These are phyloP conservation scores for Lepus oiostolus DNA, from an alignment of 2,797 vertebrate genomes.

Conservation along the genomic window DNA sequence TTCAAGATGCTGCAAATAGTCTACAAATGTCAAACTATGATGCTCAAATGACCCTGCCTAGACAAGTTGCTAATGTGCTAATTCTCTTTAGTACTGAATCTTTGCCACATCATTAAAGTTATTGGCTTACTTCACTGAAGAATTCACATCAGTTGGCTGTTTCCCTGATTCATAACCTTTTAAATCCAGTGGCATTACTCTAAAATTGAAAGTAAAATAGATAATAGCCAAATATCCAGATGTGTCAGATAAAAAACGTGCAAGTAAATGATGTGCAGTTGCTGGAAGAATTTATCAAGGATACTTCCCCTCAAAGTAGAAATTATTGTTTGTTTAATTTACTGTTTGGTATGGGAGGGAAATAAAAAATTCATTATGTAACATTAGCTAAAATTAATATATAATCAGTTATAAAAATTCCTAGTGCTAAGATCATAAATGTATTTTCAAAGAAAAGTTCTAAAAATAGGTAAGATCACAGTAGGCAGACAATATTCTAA, in stretches of 20 bases:
- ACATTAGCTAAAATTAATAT: neutral
- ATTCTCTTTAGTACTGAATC: neutral
- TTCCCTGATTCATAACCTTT: neutral
- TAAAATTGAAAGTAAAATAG: conserved; percentile 58
- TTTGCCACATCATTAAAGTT: neutral
- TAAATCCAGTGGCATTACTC: neutral
- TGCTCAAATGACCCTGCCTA: neutral
- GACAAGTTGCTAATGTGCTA: neutral
- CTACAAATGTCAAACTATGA: neutral
- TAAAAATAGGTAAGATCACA: neutral
- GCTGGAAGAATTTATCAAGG: conserved; percentile 68
- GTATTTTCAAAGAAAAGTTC: neutral
- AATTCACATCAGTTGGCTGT: neutral
- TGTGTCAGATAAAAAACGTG: conserved; percentile 49
- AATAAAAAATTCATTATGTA: neutral
- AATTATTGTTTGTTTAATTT: neutral
- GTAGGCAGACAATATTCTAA: neutral
- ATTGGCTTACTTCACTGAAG: neutral
- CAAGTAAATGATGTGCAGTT: conserved; percentile 67
- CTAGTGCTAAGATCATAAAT: neutral
- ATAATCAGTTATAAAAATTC: conserved; percentile 1
- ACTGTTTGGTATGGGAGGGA: neutral
- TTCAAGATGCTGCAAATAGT: neutral
- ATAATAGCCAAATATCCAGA: conserved; percentile 66
- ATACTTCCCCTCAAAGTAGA: conserved; percentile 33